Evolutionary conservation across 2,797 vertebrate species (phyloP), one percentile per base, ranked within the genome.

Genomic region (Eulemur albifrons): DNA sequence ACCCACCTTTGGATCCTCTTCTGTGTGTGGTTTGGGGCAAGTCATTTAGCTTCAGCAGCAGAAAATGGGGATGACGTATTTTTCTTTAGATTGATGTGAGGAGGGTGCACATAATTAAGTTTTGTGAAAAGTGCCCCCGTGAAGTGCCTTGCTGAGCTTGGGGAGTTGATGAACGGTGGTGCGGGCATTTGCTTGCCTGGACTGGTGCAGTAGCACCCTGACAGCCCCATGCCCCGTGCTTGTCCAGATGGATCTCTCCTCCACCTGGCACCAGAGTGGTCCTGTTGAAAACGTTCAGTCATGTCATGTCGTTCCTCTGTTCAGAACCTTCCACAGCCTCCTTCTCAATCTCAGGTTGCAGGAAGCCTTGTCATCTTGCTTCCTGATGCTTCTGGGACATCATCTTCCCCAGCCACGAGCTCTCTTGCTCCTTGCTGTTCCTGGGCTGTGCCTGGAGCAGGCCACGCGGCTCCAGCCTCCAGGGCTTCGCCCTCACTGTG

Each of bases 111-210:
- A 17, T 12, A 5, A 59, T 30, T 23, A 76, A 18, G 4, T 79
- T 81, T 59, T 10, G 4, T 27, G 21, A 77, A 23, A 48, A 76
- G 35, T 23, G 3, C 27, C n/a, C 69, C 5, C 1, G 15, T 23
- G 4, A 1, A 0, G 15, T 25, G 21, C n/a, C 20, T 57, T 27
- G 18, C 52, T n/a, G 7, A 2, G 48, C 0, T 0, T 21, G 14
- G 7, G 14, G 5, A 59, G 45, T 40, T 25, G 5, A 3, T 3
- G 30, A 69, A 1, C 2, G 17, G 17, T 18, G 57, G 77, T 18
- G 11, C 0, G 0, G 11, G 7, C 11, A 4, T 48, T 23, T 17
- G 7, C 20, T 38, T n/a, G 3, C 40, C 63, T 35, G 76, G 13
- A 52, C 61, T 3, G 4, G 0, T 11, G 35, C 20, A 10, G 61